These are phyloP conservation scores for Drosophila vallismaia DNA, from an alignment of 2,888 invertebrate species.

Conservation along the genomic window DNA sequence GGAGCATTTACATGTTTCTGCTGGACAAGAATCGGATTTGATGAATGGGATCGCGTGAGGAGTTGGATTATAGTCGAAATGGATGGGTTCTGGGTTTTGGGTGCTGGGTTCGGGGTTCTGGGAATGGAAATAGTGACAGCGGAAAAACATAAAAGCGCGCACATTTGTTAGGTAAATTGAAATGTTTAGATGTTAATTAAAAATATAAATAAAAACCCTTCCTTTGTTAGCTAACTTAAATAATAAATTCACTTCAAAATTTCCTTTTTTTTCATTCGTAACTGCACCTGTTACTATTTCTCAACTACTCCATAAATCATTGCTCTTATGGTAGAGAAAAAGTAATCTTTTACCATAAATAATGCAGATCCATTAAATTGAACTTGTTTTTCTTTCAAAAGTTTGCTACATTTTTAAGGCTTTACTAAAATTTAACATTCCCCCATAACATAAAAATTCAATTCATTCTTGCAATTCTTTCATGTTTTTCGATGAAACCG, in stretches of 20 bases:
- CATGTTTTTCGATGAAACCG: not conserved
- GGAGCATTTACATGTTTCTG: slow-evolving; percentile 38
- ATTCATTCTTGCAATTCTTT: not conserved
- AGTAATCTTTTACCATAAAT: not conserved
- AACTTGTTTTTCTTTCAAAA: not conserved
- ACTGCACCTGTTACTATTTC: not conserved
- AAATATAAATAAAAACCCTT: not conserved
- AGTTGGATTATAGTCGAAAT: slow-evolving; percentile 35
- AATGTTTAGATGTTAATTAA: slow-evolving; percentile 4
- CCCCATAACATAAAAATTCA: not conserved
- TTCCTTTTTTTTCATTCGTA: not conserved
- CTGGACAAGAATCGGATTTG: slow-evolving; percentile 12
- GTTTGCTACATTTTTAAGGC: not conserved
- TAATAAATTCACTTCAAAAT: not conserved
- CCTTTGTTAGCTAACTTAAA: not conserved
- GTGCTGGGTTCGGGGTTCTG: not conserved
- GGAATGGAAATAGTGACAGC: too few relatives aligned
- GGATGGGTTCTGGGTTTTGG: slow-evolving; percentile 2
- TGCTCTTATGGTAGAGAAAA: not conserved
- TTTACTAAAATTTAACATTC: not conserved
- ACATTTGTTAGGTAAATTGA: not conserved
- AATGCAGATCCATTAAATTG: not conserved
- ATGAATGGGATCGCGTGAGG: slow-evolving; percentile 24
- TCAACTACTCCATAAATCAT: not conserved
- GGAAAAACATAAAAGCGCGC: not conserved